Evolutionary conservation across 1,140 invertebrate genomes (phyloP), one percentile per base, ranked within the genome.

Genomic region (Pentalonia nigronervosa): DNA sequence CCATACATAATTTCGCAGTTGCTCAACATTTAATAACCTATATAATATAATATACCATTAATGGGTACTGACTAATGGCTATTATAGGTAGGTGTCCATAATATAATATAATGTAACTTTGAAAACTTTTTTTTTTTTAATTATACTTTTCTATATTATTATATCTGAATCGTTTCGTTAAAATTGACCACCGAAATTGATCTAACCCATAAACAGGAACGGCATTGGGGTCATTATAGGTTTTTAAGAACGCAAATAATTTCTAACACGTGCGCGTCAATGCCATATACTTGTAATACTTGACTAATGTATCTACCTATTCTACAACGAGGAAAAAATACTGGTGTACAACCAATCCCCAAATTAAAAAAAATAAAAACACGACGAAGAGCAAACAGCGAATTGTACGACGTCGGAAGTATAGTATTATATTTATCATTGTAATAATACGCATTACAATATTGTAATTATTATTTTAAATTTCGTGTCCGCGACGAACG

Each of bases 11-110:
- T 76, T 76, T 76, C n/a, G 14, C 6, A 30, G n/a, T 76, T 76
- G 60, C 60, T 76, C 11, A 76, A 76, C n/a, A 76, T 76, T 76
- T 76, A 76, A 76, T 76, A 76, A 76, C 60, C n/a, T 76, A 76
- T 76, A 76, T 67, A n/a, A n/a, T 76, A n/a, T 76, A n/a, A 17
- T 76, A 67, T 7, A 34, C 60, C 60, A n/a, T 17, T 76, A 76
- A 76, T 30, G 60, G 60, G n/a, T n/a, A 17, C n/a, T 76, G 30
- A n/a, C 60, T 76, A 76, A 76, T 76, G 30, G n/a, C 30, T n/a
- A 34, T 56, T 25, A 53, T 67, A 76, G 14, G n/a, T n/a, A 76
- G 41, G 41, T 41, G 41, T 30, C 6, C 30, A 76, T n/a, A 67
- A 76, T 76, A n/a, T n/a, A 67, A 17, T 17, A n/a, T 67, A 67